Percentiles rank a stretch among this genome's conserved stretches.
phyloP scores from a whole-genome alignment of 2,797 vertebrate genomes.

The Epinephelus coioides region DNA sequence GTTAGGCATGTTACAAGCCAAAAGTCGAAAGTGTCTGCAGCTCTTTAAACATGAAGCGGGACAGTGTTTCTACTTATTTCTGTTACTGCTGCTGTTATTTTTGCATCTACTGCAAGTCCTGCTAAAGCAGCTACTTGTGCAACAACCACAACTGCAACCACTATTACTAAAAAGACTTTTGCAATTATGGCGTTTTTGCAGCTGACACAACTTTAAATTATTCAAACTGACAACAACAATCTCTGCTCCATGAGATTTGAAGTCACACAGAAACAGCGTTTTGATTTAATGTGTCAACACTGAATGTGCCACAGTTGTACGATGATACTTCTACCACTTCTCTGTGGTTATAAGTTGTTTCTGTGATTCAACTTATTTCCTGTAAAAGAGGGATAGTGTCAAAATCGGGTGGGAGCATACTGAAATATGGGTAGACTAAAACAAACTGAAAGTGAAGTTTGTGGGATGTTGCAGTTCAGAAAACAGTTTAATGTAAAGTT shows the following conservation, averaged over 20 bases:
- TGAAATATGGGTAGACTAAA: slow-evolving; percentile 3
- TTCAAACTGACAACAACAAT: neutral
- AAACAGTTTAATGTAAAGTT: neutral
- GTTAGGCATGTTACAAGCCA: fast-evolving
- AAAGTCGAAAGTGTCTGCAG: slow-evolving; percentile 17
- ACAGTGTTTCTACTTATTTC: neutral
- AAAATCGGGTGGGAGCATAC: neutral
- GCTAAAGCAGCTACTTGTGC: neutral
- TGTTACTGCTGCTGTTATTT: slow-evolving; percentile 27
- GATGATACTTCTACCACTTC: neutral
- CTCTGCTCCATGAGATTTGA: neutral
- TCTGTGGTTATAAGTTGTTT: neutral
- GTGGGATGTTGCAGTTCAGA: neutral
- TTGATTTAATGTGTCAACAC: neutral
- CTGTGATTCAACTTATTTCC: slow-evolving; percentile 25
- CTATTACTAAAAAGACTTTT: neutral
- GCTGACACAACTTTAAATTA: neutral
- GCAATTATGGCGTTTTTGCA: neutral
- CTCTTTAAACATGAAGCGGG: neutral
- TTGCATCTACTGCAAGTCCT: neutral
- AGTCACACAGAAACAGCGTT: neutral
- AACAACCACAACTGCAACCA: neutral
- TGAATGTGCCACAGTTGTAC: neutral
- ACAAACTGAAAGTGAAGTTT: neutral
- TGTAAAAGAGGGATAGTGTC: slow-evolving; percentile 7